Evolutionary conservation across 2,797 vertebrate genomes (phyloP), one percentile per base, ranked within the genome.

Genomic region (Bryconaethiops microstoma): DNA sequence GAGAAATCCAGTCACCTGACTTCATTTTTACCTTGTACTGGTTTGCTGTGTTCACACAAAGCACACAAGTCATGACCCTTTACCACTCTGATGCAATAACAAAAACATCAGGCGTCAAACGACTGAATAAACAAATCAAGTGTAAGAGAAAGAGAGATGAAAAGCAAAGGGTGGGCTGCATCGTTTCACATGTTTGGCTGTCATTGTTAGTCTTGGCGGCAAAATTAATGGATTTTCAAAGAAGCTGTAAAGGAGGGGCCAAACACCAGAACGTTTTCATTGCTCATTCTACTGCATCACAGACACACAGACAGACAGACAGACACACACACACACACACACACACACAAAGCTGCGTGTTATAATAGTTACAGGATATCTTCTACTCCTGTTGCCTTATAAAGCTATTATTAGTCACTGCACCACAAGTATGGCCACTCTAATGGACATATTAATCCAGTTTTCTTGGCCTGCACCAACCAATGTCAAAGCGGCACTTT

Each of bases 271-370:
- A 59, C 64, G 63, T 6, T 17, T 45, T 80, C 74, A 72, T 72
- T 72, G 25, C 50, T 72, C 7, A 55, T 55, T 29, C 7, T 3
- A 2, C 21, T 21, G 9, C 55, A 10, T 25, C 12, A 60, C 14
- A 19, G 14, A 42, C 9, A 67, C 88, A 85, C 83, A 87, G 87
- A 83, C 64, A 83, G 82, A 76, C 62, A 25, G 21, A 60, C 59
- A 60, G 3, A 62, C 59, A 62, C 81, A 57, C 81, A 59, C 83
- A 82, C 60, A 88, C 67, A 73, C 65, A 45, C 65, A 71, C 57
- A 54, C 23, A 60, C 50, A 8, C 29, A 73, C 29, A 59, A 25
- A 74, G 6, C 52, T 12, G 39, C 40, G 35, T 10, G 39, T 74
- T 62, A 48, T 19, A 62, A 5, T 23, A 71, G 68, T 50, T 71